These are phyloP conservation scores for Chamaedrilus cognettii DNA, from an alignment of 2,888 invertebrate genomes.

Conservation along the genomic window DNA sequence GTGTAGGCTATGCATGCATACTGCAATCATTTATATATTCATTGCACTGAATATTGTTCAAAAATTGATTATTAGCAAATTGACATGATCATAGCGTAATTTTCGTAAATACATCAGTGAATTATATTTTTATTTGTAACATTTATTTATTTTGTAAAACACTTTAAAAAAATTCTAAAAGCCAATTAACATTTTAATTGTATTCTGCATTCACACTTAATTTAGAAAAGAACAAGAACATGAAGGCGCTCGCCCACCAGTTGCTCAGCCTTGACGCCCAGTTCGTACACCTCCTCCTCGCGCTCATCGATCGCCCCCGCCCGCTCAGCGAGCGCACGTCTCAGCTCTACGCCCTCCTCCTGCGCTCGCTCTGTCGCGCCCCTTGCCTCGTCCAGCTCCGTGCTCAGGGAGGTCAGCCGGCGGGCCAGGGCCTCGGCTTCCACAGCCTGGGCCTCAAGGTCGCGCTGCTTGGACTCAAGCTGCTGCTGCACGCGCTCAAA, in stretches of 20 bases:
- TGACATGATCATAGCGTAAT: too few relatives aligned
- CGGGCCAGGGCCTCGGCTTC: constrained; percentile 53
- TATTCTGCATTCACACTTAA: too few relatives aligned
- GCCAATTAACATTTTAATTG: too few relatives aligned
- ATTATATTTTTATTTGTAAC: too few relatives aligned
- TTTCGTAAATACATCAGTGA: too few relatives aligned
- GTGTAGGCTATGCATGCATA: too few relatives aligned
- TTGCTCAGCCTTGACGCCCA: constrained; percentile 47
- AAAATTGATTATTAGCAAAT: too few relatives aligned
- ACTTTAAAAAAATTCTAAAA: too few relatives aligned
- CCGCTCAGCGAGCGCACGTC: constrained; percentile 42
- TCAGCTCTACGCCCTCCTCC: background rate
- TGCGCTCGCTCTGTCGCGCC: background rate
- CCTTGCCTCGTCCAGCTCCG: background rate
- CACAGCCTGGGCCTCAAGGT: constrained; percentile 51
- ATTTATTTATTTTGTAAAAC: too few relatives aligned
- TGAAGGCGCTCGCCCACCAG: constrained; percentile 26
- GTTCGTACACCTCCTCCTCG: constrained; percentile 49
- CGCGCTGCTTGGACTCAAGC: constrained; percentile 56
- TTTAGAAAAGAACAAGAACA: too few relatives aligned
- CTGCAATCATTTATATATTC: too few relatives aligned
- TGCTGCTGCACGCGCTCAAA: constrained; percentile 58
- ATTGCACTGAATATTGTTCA: too few relatives aligned
- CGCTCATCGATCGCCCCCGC: constrained; percentile 53
- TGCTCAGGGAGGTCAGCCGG: constrained; percentile 33